Evolutionary conservation across 2,113 vertebrate genomes (phyloP), one percentile per base, ranked within the genome.

Genomic region (Helogale parvula): DNA sequence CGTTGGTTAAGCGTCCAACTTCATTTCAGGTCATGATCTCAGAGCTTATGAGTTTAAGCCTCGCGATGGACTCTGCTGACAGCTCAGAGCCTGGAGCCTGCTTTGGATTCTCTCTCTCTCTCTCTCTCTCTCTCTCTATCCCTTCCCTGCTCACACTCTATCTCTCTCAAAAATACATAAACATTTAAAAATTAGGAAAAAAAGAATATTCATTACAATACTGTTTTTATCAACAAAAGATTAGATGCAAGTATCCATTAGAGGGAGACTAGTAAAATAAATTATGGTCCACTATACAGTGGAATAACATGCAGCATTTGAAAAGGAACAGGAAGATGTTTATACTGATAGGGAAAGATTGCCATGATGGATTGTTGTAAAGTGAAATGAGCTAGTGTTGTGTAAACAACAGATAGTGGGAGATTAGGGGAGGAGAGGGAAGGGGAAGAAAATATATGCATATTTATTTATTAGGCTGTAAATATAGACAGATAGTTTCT

Each of bases 141-240:
- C 16, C 52, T 54, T 15, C 52, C 52, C 52, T 54, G 52, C 14
- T 54, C 52, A 54, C 52, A 54, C 52, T 54, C 52, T 54, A 4
- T 54, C 52, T 54, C 14, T 54, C 52, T 54, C 52, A 54, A 54
- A 54, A 54, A 54, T 16, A 54, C 7, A 47, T 47, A 47, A 47
- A 47, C 45, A 47, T 47, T 54, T 54, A 17, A 54, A 54, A 54
- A 17, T 54, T 54, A 54, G 52, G 52, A 54, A 54, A 54, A 17
- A 54, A 87, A 85, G 79, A 88, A 77, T 83, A 84, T 38, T 96
- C 12, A 47, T 76, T 83, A 65, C 38, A 33, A 77, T 35, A 91
- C 74, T 79, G 29, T 95, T 95, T 79, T 13, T 76, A 50, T 88
- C 47, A 93, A 83, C 57, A 89, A 93, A 77, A 60, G 60, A 41